These are phyloP conservation scores for Paramacrobiotus metropolitanus DNA, from an alignment of 1,140 invertebrate species.

Conservation along the genomic window DNA sequence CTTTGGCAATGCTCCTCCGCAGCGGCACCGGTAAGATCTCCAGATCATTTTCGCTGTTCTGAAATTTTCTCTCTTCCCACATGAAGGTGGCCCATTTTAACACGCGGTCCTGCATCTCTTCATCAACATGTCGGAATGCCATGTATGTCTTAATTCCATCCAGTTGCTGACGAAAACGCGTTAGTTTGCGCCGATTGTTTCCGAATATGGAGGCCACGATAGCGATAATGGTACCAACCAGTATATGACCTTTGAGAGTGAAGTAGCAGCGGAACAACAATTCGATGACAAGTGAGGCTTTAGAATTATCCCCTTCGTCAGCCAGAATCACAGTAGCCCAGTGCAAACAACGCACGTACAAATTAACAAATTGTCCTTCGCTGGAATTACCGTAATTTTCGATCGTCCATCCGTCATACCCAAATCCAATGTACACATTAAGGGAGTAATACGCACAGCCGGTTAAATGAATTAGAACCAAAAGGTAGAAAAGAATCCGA, in stretches of 20 bases:
- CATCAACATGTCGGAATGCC: neutral
- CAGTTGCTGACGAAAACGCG: neutral
- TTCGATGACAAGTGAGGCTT: neutral
- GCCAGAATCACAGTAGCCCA: slow-evolving; percentile 3
- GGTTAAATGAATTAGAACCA: slow-evolving; percentile 35
- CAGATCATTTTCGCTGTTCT: neutral
- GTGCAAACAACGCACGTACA: neutral
- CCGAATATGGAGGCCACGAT: neutral
- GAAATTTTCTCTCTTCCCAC: slow-evolving; percentile 1
- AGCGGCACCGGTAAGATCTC: neutral
- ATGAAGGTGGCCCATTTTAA: slow-evolving; percentile 1
- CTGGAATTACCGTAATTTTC: neutral
- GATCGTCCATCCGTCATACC: neutral
- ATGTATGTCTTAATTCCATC: neutral
- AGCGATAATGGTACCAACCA: neutral
- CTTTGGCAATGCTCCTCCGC: neutral
- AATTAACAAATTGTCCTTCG: neutral
- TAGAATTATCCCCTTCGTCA: neutral
- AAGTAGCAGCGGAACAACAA: neutral
- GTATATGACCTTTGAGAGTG: neutral
- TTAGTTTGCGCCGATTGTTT: neutral
- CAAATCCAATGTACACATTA: neutral
- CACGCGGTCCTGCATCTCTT: neutral
- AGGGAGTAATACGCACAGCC: neutral
- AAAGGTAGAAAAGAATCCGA: slow-evolving; percentile 43